Evolutionary conservation across 2,888 invertebrate species (phyloP).

Genomic region (Chalcis sispes): DNA sequence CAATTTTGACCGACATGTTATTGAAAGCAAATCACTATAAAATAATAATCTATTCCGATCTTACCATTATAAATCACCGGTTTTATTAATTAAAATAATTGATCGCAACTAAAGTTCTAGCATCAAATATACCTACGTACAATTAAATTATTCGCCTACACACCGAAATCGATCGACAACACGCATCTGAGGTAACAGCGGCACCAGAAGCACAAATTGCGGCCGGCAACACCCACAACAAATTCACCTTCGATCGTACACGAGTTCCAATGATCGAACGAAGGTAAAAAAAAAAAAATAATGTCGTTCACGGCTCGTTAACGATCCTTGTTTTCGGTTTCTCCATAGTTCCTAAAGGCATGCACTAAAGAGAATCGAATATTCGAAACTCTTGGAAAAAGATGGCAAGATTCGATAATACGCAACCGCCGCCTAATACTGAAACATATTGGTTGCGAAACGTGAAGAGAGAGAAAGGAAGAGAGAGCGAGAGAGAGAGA

Average conservation of each 20-base stretch:
- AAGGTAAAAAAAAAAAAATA: neutral
- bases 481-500: neutral
- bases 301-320: conserved; percentile 4
- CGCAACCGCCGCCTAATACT: too few species aligned
- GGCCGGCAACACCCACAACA: conserved; percentile 1
- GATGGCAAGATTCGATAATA: too few species aligned
- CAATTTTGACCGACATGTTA: too few species aligned
- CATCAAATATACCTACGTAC: neutral
- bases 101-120: too few species aligned
- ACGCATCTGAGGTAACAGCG: conserved; percentile 1
- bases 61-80: too few species aligned
- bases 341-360: neutral
- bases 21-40: too few species aligned
- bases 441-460: too few species aligned
- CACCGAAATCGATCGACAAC: neutral
- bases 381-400: too few species aligned
- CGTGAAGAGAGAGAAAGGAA: neutral
- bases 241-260: conserved; percentile 18
- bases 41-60: too few species aligned
- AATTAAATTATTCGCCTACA: neutral
- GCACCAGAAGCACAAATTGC: neutral
- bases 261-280: neutral
- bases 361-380: too few species aligned
- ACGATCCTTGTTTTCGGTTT: neutral
- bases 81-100: too few species aligned